Base-by-base conservation (phyloP, 2,113 vertebrate species). In the Hystrix brachyura region DNA sequence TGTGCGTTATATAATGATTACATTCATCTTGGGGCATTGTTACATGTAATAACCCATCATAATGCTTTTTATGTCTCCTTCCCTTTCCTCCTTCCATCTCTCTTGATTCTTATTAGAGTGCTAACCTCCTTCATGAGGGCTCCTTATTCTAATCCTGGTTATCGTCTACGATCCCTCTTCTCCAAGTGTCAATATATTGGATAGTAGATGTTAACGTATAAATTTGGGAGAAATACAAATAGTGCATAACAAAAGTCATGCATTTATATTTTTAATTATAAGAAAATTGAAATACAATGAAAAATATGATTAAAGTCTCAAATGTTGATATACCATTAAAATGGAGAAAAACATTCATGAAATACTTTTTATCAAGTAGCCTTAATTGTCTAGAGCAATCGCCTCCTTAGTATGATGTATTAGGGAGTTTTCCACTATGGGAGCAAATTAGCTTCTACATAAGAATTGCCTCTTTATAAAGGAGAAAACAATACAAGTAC, bases 151-250 rank as follows among this genome's bases (percentile, higher is more conserved):
- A 57, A 72, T 53, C 17, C 43, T 71, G 19, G n/a, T 64, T 81
- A 53, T 4, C 7, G 25, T 34, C 55, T 59, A 14, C n/a, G 6
- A 29, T 14, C 0, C 3, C 3, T 7, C 34, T 3, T 23, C 3
- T 43, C 3, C 34, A 62, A 19, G 38, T 71, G 25, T 27, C 23
- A 60, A 3, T 14, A 29, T 32, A 71, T 8, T 88, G 11, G 25
- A 3, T 48, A 59, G 13, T 48, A 32, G 0, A 71, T 5, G 13
- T 2, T 5, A 53, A 53, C 18, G 71, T 51, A 32, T 64, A 14
- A 51, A 51, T 60, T 27, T 14, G 19, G 10, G 15, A 0, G 9
- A 27, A 25, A 25, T 18, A 69, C 32, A 69, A 15, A 14, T 80
- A 18, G 11, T 4, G 15, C 11, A 32, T 62, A 15, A 38, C 15